Conservation (phyloP, 2,797 vertebrate species). For the Rhinatrema bivittatum region DNA sequence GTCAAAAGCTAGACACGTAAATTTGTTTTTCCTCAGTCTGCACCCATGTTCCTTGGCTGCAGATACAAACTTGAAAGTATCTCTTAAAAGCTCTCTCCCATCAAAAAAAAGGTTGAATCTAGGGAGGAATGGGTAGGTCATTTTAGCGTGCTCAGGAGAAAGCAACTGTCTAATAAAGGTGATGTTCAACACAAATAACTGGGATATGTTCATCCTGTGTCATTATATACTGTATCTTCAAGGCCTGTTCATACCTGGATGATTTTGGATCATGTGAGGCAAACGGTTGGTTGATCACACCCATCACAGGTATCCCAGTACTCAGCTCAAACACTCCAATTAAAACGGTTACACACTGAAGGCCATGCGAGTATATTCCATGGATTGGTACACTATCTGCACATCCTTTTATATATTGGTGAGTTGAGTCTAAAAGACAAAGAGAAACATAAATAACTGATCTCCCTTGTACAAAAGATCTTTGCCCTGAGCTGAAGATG, state of each 20-base stretch:
- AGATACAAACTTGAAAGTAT: no score
- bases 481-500: no score
- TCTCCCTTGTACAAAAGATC: neutral
- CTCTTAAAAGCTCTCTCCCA: no score
- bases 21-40: no score
- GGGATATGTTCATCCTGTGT: neutral
- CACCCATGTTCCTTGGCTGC: no score
- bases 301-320: constrained; percentile 76
- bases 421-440: constrained; percentile 65
- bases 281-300: constrained; percentile 85
- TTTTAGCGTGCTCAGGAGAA: no score
- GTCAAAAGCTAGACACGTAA: no score
- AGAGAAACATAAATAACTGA: neutral
- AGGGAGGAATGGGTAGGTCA: no score
- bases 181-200: neutral
- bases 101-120: no score
- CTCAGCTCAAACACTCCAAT: constrained; percentile 72
- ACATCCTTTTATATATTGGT: constrained; percentile 78
- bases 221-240: no score
- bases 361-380: constrained; percentile 65
- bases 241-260: constrained; percentile 34
- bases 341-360: constrained; percentile 78
- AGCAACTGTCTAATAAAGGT: no score
- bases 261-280: constrained; percentile 50
- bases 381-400: constrained; percentile 56